A percentile compares a stretch with the other conserved stretches of the same genome.
Conservation (phyloP, 2,888 invertebrate genomes). For the Lepidocyrtinus sp. region DNA sequence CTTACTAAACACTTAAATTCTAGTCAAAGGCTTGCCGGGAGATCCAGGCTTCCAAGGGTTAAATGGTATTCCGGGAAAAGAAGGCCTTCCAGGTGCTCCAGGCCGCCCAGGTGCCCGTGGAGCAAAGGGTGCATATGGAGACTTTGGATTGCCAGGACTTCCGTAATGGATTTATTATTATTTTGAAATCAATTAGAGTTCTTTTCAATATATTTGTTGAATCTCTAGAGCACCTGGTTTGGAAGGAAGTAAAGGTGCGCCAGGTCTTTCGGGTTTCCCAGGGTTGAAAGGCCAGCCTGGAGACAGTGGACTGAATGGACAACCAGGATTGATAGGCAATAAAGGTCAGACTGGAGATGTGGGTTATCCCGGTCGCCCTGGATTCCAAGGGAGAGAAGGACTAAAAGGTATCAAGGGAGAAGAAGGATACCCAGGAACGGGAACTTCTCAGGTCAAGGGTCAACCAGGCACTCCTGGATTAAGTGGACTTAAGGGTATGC, state of each 20-base stretch:
- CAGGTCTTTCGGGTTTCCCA: conserved; percentile 73
- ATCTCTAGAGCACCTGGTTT: conserved; percentile 66
- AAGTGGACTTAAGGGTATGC: conserved; percentile 61
- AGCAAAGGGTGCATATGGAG: conserved; percentile 71
- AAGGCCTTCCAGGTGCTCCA: conserved; percentile 70
- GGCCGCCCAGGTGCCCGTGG: conserved; percentile 70
- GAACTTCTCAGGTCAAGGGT: conserved; percentile 49
- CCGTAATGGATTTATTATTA: too few species aligned
- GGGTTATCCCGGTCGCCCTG: too few species aligned
- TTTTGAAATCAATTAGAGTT: conserved; percentile 74
- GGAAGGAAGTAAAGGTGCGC: conserved; percentile 66
- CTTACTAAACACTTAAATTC: conserved; percentile 69
- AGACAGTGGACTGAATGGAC: conserved; percentile 71
- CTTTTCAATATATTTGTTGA: too few species aligned
- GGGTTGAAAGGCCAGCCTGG: conserved; percentile 71
- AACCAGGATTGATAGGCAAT: conserved; percentile 64
- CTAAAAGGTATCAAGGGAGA: conserved; percentile 58
- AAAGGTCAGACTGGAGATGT: conserved; percentile 76
- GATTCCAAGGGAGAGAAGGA: conserved; percentile 73
- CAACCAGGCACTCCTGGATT: conserved; percentile 65
- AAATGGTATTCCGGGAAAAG: conserved; percentile 70
- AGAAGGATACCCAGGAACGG: conserved; percentile 46
- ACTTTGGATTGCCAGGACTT: conserved; percentile 77
- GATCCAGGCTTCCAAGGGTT: conserved; percentile 74
- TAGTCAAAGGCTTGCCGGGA: conserved; percentile 75